Evolutionary conservation across 2,113 vertebrate species (phyloP), one percentile per base, ranked within the genome.

Genomic region (Ptilorrhoa leucosticta): DNA sequence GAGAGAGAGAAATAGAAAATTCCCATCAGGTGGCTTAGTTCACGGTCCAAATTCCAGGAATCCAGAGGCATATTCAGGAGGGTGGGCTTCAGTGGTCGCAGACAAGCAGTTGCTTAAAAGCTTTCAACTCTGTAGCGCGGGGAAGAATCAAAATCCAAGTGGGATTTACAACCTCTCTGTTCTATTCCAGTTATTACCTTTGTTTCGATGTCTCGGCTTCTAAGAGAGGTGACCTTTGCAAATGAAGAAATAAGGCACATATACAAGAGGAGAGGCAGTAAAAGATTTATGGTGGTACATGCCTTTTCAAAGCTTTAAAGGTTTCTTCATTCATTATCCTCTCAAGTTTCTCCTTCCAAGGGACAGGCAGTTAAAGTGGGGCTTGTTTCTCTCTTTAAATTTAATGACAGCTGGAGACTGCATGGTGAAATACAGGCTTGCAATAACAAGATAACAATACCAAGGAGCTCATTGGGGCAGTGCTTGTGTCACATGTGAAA

Each of bases 161-260:
- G 28, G 30, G 51, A 87, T 60, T 96, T 95, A 82, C 35, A 58
- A 75, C 53, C 57, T 69, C 51, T 66, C 31, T 48, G 39, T 80
- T 83, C 31, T 69, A 22, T 68, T 85, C 28, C 54, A 47, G 68
- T 40, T 58, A 73, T 70, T 87, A 77, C 39, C 23, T 61, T 89
- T 58, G 54, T 87, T 73, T 95, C 82, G 72, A 56, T 77, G 66
- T 45, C 78, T 92, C 56, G 51, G 57, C 83, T 94, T 95, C 57
- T 90, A 91, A 37, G 84, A 94, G 66, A 96, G 30, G n/a, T 97
- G 80, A 95, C 89, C 92, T 97, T 96, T 96, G 88, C 76, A 93
- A 95, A 95, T 83, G 77, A 94, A 96, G 87, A 95, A 97, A 86
- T 90, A 90, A 94, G 71, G 79, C 35, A 57, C 65, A 50, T 33